Evolutionary conservation across 2,797 vertebrate species (phyloP).

Genomic region (Psittacula derbiana): DNA sequence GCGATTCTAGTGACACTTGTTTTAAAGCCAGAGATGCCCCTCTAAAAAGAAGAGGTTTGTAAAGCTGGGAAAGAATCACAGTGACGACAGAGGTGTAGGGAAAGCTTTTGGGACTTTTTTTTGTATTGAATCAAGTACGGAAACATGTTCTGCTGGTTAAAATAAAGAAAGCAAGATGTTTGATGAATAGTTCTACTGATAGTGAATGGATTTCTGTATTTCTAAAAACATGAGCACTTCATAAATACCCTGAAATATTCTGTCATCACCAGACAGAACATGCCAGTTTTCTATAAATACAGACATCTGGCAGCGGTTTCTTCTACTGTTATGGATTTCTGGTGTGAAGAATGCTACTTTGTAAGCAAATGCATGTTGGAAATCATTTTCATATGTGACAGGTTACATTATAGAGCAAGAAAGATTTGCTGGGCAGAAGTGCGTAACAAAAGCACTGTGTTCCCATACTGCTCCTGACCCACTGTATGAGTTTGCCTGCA

Average conservation of each 20-base stretch:
- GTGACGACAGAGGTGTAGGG: fast-evolving
- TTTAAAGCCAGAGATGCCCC: not conserved
- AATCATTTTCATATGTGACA: conserved; percentile 52
- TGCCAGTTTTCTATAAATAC: conserved; percentile 25
- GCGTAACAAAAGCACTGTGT: not conserved
- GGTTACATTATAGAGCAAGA: conserved; percentile 11
- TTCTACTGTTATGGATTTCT: conserved; percentile 32
- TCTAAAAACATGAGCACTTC: conserved; percentile 37
- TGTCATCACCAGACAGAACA: conserved; percentile 31
- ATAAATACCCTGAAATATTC: conserved; percentile 62
- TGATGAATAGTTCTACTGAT: conserved; percentile 38
- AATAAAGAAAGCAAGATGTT: not conserved
- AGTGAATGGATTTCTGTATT: conserved; percentile 38
- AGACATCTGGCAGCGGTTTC: conserved; percentile 48
- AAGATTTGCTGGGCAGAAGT: not conserved
- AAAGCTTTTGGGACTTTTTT: not conserved
- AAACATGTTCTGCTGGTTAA: conserved; percentile 21
- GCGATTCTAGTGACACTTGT: not conserved
- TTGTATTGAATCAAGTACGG: not conserved
- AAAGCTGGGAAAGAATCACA: not conserved
- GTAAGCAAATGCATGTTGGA: conserved; percentile 33
- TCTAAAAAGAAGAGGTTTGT: not conserved
- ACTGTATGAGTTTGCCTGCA: not conserved
- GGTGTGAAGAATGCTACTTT: conserved; percentile 32
- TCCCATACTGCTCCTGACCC: not conserved